Evolutionary conservation across 2,797 vertebrate species (phyloP), one percentile per base, ranked within the genome.

Genomic region (Hapalemur alaotrensis): DNA sequence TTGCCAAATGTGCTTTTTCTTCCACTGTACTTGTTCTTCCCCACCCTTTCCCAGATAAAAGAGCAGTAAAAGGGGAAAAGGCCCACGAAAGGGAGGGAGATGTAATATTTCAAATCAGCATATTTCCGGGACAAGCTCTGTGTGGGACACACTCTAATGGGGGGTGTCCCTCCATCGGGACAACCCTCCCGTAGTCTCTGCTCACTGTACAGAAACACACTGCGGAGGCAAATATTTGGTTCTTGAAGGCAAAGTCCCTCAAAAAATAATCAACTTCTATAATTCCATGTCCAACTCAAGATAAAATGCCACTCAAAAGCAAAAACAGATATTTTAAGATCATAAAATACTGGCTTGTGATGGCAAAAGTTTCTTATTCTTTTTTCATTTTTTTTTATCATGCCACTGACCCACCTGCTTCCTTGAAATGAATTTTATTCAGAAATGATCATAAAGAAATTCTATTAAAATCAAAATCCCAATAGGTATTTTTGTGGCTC

Each of bases 401-500:
- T 57, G 61, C 12, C 28, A n/a, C 43, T 78, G 28, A 32, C 25
- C 57, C 38, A 20, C 2, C 30, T 79, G n/a, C 79, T 69, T 84
- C 59, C 43, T 61, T 59, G 41, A 87, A 50, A 69, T 50, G 22
- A 59, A 84, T 80, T 91, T 43, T 43, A 57, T 63, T 82, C 59
- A 90, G 65, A 90, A 83, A 46, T 43, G 52, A 80, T 59, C 65
- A 25, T 20, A 23, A 85, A 80, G n/a, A 76, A 73, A 84, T 17
- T 48, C 35, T 80, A 73, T 38, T 91, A 5, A 35, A 83, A 79
- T 59, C 41, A 41, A 87, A 83, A 52, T 83, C 30, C 52, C 89
- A 38, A 54, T 6, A 43, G 38, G 35, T 23, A 35, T 61, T 57
- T 61, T 38, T 50, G 30, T 81, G 35, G 70, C 23, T 92, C 57